Evolutionary conservation across 1,140 invertebrate genomes (phyloP).

Genomic region (Magallana ariakensis): DNA sequence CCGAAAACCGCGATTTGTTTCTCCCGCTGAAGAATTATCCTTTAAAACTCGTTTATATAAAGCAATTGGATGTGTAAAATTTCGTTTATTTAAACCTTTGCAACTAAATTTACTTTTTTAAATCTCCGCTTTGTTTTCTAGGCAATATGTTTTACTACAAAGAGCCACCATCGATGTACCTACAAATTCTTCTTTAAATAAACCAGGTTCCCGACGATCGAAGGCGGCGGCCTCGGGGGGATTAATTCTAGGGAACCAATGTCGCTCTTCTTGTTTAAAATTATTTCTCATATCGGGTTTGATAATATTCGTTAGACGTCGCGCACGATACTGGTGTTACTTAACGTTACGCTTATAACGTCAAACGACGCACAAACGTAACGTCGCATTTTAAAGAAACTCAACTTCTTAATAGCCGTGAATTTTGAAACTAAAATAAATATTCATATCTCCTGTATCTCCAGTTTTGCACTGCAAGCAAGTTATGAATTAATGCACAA

Average conservation of each 20-base stretch:
- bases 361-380: too few relatives aligned
- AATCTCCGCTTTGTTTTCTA: slow-evolving; percentile 24
- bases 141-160: slow-evolving; percentile 49
- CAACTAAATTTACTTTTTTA: slow-evolving; percentile 15
- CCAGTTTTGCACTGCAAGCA: too few relatives aligned
- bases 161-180: slow-evolving; percentile 42
- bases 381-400: too few relatives aligned
- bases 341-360: too few relatives aligned
- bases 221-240: neutral
- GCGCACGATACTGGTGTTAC: too few relatives aligned
- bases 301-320: slow-evolving; percentile 44
- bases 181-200: slow-evolving; percentile 20
- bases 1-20: slow-evolving; percentile 2
- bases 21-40: neutral
- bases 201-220: slow-evolving; percentile 13
- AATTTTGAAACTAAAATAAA: too few relatives aligned
- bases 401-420: too few relatives aligned
- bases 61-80: neutral
- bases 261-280: neutral
- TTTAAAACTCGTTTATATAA: neutral
- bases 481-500: too few relatives aligned
- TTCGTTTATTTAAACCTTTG: neutral
- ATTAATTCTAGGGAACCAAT: neutral
- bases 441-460: too few relatives aligned
- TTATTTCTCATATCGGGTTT: neutral